These are phyloP conservation scores for Phoronis australis DNA, from an alignment of 2,888 invertebrate genomes.

Conservation along the genomic window DNA sequence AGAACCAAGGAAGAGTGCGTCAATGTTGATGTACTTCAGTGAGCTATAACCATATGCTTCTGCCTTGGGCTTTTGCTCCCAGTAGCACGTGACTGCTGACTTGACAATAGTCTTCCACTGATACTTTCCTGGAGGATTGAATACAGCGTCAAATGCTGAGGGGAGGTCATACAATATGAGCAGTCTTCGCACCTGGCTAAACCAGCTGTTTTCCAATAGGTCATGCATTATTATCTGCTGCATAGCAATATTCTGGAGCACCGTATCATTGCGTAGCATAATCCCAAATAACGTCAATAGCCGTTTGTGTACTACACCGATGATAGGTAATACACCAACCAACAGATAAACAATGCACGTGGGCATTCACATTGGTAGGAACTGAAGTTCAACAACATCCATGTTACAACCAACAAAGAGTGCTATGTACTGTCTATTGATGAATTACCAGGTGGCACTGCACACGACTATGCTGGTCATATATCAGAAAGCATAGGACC, in stretches of 20 bases:
- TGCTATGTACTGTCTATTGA: constrained; percentile 9
- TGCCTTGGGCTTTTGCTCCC: too few species aligned
- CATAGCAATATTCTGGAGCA: constrained; percentile 2
- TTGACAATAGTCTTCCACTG: too few species aligned
- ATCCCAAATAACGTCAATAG: constrained; percentile 4
- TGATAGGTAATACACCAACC: constrained; percentile 2
- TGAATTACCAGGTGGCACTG: constrained; percentile 12
- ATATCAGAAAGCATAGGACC: constrained; percentile 6
- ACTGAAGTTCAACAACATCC: constrained; percentile 12
- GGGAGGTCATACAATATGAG: too few species aligned
- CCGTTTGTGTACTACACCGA: constrained; percentile 7
- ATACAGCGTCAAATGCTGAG: too few species aligned
- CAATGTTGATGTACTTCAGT: too few species aligned
- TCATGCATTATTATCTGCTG: constrained; percentile 4
- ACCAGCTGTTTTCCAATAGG: too few species aligned
- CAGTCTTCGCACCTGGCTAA: too few species aligned
- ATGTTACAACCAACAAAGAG: constrained; percentile 9
- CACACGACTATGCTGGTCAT: constrained; percentile 11
- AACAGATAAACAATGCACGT: constrained; percentile 9
- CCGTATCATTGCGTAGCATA: constrained; percentile 4
- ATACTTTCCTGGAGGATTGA: too few species aligned
- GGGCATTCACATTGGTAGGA: constrained; percentile 14
- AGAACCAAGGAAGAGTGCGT: too few species aligned
- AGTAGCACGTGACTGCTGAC: too few species aligned
- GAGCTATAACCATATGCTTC: too few species aligned